Percentiles rank a stretch among this genome's conserved stretches.
Evolutionary conservation across 92 coral and sea anemone genomes (phyloP).

Genomic region (Montipora capitata): DNA sequence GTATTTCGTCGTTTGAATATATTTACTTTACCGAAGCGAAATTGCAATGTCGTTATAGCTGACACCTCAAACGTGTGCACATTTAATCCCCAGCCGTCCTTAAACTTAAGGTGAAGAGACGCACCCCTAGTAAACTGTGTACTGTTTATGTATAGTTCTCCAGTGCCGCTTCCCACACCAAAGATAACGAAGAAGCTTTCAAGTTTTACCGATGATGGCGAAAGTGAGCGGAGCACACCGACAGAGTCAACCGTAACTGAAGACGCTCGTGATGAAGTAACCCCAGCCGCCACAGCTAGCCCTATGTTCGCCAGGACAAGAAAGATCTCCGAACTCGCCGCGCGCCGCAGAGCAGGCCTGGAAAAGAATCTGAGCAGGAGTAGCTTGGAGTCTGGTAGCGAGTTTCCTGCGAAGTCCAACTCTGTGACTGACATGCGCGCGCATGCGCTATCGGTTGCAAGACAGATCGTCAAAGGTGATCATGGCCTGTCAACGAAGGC

Average conservation of each 20-base stretch:
- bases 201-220: slow-evolving; percentile 45
- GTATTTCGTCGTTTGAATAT: no score
- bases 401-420: slow-evolving; percentile 58
- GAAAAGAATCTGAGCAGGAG: slow-evolving; percentile 55
- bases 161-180: slow-evolving; percentile 75
- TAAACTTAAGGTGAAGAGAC: no score
- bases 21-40: no score
- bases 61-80: no score
- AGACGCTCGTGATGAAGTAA: slow-evolving; percentile 33
- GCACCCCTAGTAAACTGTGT: background rate
- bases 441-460: slow-evolving; percentile 44
- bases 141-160: slow-evolving; percentile 49
- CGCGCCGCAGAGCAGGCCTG: slow-evolving; percentile 81
- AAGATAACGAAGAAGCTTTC: slow-evolving; percentile 44
- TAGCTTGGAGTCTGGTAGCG: slow-evolving; percentile 75
- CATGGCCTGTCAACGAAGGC: slow-evolving; percentile 67
- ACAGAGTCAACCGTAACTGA: slow-evolving; percentile 42
- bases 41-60: no score
- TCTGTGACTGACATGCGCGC: slow-evolving; percentile 73
- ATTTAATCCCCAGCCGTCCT: no score
- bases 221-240: slow-evolving; percentile 45
- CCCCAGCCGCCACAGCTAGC: slow-evolving; percentile 45
- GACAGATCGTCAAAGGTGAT: slow-evolving; percentile 43
- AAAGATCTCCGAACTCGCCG: slow-evolving; percentile 86
- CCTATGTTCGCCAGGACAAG: slow-evolving; percentile 88